These are phyloP conservation scores for Platyscapa corneri DNA, from an alignment of 1,140 invertebrate species.

Conservation along the genomic window DNA sequence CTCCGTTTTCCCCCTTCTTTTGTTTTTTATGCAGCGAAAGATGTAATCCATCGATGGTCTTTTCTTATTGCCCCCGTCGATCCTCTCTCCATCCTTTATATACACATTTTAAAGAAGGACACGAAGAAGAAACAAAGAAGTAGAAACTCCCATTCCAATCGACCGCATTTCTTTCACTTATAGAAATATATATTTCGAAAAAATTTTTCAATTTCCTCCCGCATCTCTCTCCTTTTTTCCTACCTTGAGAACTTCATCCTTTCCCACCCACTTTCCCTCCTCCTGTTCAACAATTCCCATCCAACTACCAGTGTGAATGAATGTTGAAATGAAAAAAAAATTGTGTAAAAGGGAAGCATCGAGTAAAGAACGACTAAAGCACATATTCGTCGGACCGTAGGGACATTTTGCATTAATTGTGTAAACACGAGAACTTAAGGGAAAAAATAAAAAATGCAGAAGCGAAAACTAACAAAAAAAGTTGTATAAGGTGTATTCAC, in stretches of 20 bases:
- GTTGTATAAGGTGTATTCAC: slow-evolving; percentile 35
- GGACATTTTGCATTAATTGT: slow-evolving; percentile 74
- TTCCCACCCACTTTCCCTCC: slow-evolving; percentile 10
- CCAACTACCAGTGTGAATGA: slow-evolving; percentile 72
- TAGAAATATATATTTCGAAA: slow-evolving; percentile 36
- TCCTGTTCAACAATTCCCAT: slow-evolving; percentile 46
- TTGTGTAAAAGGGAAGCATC: slow-evolving; percentile 68
- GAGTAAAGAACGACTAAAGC: slow-evolving; percentile 69
- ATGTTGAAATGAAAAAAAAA: slow-evolving; percentile 64
- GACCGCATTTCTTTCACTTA: slow-evolving; percentile 49
- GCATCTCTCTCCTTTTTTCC: not conserved
- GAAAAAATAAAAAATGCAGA: slow-evolving; percentile 67
- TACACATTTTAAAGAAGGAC: slow-evolving; percentile 15
- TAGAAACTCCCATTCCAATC: slow-evolving; percentile 49
- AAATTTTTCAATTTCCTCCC: slow-evolving; percentile 28
- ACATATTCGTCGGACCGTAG: slow-evolving; percentile 72
- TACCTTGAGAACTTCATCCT: not conserved
- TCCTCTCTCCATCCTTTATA: slow-evolving; percentile 32
- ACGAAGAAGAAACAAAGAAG: slow-evolving; percentile 32
- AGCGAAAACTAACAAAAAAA: slow-evolving; percentile 60
- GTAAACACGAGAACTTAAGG: slow-evolving; percentile 71
- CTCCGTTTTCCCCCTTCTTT: slow-evolving; percentile 19
- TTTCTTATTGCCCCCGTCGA: slow-evolving; percentile 19
- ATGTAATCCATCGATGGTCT: slow-evolving; percentile 26
- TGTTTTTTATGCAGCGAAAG: not conserved